phyloP scores from a whole-genome alignment of 1,140 invertebrate genomes.

The Drosophila sp. region DNA sequence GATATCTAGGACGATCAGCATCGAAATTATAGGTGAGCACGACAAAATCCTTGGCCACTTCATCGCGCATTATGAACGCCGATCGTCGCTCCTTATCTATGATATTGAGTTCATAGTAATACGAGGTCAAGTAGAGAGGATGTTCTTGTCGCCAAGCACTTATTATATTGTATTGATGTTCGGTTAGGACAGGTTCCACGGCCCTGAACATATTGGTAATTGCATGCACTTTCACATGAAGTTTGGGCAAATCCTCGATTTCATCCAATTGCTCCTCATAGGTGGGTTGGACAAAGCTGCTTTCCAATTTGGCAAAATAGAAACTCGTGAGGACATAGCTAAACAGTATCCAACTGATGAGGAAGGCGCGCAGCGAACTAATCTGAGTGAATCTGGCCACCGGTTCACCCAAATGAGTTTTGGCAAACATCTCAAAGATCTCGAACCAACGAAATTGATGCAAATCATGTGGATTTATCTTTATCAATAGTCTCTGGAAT shows the following conservation, averaged over 20 bases:
- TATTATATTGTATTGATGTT: conserved; percentile 29
- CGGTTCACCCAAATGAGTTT: conserved; percentile 69
- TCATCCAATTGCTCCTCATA: conserved; percentile 60
- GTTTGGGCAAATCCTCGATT: conserved; percentile 42
- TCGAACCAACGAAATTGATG: conserved; percentile 54
- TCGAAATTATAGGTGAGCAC: conserved; percentile 58
- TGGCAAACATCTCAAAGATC: conserved; percentile 62
- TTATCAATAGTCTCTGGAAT: conserved; percentile 35
- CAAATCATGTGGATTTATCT: conserved; percentile 24
- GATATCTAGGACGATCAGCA: conserved; percentile 59
- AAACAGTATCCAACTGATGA: conserved; percentile 74
- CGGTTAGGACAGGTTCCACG: conserved; percentile 36
- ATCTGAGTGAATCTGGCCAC: conserved; percentile 47
- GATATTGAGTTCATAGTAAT: conserved; percentile 39
- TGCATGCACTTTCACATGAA: conserved; percentile 49
- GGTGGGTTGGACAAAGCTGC: conserved; percentile 65
- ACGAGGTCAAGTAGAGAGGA: conserved; percentile 27
- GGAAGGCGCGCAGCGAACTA: conserved; percentile 65
- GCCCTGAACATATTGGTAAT: conserved; percentile 58
- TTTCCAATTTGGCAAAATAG: conserved; percentile 77
- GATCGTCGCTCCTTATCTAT: conserved; percentile 23
- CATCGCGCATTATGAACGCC: conserved; percentile 66
- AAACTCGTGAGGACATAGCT: conserved; percentile 71
- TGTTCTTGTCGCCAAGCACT: conserved; percentile 1
- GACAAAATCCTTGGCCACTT: conserved; percentile 63